Evolutionary conservation across 2,113 vertebrate genomes (phyloP), one percentile per base, ranked within the genome.

Genomic region (Hippocampus zosterae): DNA sequence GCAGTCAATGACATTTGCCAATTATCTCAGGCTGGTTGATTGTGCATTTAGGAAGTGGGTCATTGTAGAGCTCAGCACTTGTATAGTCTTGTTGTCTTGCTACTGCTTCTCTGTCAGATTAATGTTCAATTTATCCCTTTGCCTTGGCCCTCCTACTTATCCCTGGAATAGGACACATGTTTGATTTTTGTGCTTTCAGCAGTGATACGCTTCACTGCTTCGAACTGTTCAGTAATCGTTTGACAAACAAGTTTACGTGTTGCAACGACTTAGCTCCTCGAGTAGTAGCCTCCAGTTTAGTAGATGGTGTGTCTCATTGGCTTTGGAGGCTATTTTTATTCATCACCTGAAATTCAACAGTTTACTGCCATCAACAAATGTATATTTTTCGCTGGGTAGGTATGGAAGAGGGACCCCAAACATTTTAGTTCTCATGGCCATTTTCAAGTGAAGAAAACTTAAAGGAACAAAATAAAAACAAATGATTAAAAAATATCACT

Each of bases 1-100:
- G 33, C 81, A 75, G 80, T 53, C 75, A 64, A 5, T 23, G 1
- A 73, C 52, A 74, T 61, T 71, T 77, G 50, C 57, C 61, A 68
- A 52, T 59, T 72, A 77, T 66, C 23, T 69, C 10, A 50, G 8
- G 21, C 68, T 6, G 19, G 12, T 40, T 57, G 65, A 55, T 62
- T 25, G 56, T 27, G 56, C 9, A 29, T 59, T 18, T 60, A 8
- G 18, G 21, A 18, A 62, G 2, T 40, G 60, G 8, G 8, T 40
- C 33, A 21, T 8, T 21, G 60, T 21, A 62, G 29, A 12, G 33
- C 29, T 62, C 11, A 5, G 33, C 10, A 42, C 9, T 3, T 46
- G 15, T 23, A 23, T 25, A 65, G 41, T n/a, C n/a, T 15, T 44
- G 62, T 44, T 44, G 44, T 65, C n/a, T n/a, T 65, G n/a, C 41